phyloP scores from a whole-genome alignment of 2,113 vertebrate species.

The Corythornis madagascariensis region DNA sequence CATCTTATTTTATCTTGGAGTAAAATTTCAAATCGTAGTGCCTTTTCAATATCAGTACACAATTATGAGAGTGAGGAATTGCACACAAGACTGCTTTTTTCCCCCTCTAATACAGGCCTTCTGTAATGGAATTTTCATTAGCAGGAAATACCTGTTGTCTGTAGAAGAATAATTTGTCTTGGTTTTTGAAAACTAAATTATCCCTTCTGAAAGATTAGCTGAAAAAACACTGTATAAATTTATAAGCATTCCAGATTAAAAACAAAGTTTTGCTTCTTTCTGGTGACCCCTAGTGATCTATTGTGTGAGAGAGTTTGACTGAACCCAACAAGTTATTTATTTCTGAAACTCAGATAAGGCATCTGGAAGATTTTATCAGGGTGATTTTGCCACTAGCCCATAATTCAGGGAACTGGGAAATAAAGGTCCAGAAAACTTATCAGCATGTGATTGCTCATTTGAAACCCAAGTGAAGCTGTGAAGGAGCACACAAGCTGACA shows the following conservation, averaged over 20 bases:
- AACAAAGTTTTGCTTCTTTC: slow-evolving; percentile 4
- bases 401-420: not conserved
- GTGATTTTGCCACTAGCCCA: not conserved
- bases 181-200: slow-evolving; percentile 40
- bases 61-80: not conserved
- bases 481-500: not conserved
- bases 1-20: not conserved
- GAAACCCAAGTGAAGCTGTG: not conserved
- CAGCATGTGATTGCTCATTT: not conserved
- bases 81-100: not conserved
- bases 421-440: not conserved
- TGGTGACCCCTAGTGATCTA: slow-evolving; percentile 21
- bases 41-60: not conserved
- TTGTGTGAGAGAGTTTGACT: not conserved
- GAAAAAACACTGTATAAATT: not conserved
- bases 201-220: not conserved
- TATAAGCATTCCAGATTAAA: not conserved
- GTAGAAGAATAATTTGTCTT: slow-evolving; percentile 23
- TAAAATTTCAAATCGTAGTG: slow-evolving; percentile 9
- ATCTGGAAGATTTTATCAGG: slow-evolving; percentile 21
- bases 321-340: not conserved
- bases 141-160: not conserved
- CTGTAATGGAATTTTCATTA: slow-evolving; percentile 37
- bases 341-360: not conserved
- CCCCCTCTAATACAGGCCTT: not conserved